A percentile compares a stretch with the other conserved stretches of the same genome.
Conservation (phyloP, 2,888 invertebrate genomes). For the Rhagonycha lutea region DNA sequence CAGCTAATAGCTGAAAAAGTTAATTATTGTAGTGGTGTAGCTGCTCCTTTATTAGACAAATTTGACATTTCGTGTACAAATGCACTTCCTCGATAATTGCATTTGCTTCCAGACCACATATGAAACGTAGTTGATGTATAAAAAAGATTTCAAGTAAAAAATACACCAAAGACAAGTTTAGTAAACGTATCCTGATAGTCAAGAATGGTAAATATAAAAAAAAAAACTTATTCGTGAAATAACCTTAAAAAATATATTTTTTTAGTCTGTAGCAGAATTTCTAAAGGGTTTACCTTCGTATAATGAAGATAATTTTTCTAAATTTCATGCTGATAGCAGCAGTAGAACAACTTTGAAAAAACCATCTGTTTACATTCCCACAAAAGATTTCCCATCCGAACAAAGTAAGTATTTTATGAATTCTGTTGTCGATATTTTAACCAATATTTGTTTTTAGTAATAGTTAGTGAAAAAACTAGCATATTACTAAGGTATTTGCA, state of each 20-base stretch:
- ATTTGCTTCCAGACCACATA: neutral
- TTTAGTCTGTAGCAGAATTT: conserved; percentile 86
- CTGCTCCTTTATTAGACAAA: neutral
- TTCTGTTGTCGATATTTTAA: neutral
- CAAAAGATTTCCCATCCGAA: conserved; percentile 90
- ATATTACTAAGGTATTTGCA: conserved; percentile 91
- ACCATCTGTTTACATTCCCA: conserved; percentile 90
- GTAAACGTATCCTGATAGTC: neutral
- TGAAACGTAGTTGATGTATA: neutral
- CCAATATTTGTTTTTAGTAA: conserved; percentile 68
- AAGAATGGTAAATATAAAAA: neutral
- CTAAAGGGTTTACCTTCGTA: conserved; percentile 89
- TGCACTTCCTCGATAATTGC: neutral
- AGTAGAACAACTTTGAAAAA: conserved; percentile 81
- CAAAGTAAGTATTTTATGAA: conserved; percentile 70
- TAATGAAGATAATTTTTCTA: conserved; percentile 88
- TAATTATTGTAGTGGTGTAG: too few species aligned
- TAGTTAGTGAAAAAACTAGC: conserved; percentile 94
- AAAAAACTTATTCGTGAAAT: too few species aligned
- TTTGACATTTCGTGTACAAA: neutral
- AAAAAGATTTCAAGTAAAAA: neutral
- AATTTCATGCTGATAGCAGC: conserved; percentile 85
- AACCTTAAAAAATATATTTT: conserved; percentile 36
- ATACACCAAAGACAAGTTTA: neutral
- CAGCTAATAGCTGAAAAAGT: too few species aligned